Conservation (phyloP, 2,797 vertebrate genomes). For the Leptoclinus maculatus region DNA sequence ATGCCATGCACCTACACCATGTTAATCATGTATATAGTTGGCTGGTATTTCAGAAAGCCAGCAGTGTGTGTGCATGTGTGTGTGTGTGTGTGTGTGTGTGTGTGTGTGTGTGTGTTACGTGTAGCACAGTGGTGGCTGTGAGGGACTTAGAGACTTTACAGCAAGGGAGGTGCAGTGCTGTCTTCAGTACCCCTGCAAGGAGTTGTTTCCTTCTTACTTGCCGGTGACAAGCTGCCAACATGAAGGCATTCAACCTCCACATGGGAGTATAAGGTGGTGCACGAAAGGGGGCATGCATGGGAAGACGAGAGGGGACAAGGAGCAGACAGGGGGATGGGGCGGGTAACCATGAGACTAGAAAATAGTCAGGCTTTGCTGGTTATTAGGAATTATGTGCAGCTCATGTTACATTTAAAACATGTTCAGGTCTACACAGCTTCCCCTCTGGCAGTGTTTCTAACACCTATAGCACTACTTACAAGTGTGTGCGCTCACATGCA, state of each 20-base stretch:
- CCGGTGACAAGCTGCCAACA: slow-evolving; percentile 66
- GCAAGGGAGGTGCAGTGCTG: slow-evolving; percentile 27
- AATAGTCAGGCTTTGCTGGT: slow-evolving; percentile 51
- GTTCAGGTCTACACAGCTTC: slow-evolving; percentile 59
- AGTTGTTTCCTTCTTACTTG: slow-evolving; percentile 61
- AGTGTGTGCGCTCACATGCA: slow-evolving; percentile 34
- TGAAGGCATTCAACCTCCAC: slow-evolving; percentile 63
- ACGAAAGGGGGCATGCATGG: slow-evolving; percentile 33
- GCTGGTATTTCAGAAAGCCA: slow-evolving; percentile 9
- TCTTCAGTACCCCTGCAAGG: slow-evolving; percentile 37
- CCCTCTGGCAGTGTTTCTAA: slow-evolving; percentile 56
- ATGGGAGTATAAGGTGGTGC: slow-evolving; percentile 36
- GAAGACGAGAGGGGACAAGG: slow-evolving; percentile 29
- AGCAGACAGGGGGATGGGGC: slow-evolving; percentile 54
- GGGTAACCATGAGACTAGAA: slow-evolving; percentile 49
- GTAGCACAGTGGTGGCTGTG: slow-evolving; percentile 11
- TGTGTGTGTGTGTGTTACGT: slow-evolving; percentile 10
- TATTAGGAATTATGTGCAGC: slow-evolving; percentile 57
- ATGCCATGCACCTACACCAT: slow-evolving; percentile 6
- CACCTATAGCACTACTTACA: slow-evolving; percentile 51
- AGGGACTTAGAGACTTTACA: slow-evolving; percentile 37
- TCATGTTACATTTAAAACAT: slow-evolving; percentile 73
- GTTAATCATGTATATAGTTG: slow-evolving; percentile 23
- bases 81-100: slow-evolving; percentile 16
- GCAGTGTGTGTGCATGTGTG: slow-evolving; percentile 3